These are phyloP conservation scores for Strigamia transsilvanica DNA, from an alignment of 2,888 invertebrate species.

Conservation along the genomic window DNA sequence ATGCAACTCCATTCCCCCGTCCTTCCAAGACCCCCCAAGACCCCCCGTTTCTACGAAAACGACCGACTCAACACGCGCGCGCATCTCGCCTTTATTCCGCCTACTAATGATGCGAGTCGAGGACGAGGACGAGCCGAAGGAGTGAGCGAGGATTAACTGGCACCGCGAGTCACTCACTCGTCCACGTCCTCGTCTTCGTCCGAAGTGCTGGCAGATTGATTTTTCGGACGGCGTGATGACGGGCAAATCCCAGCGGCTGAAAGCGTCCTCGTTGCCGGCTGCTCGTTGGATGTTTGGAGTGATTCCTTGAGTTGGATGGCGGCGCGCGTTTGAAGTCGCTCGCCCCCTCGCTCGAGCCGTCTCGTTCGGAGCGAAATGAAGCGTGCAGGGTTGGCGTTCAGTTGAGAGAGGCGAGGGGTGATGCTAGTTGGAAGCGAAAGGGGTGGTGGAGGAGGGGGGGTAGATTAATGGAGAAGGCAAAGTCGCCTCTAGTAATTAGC, in stretches of 20 bases:
- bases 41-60: not conserved
- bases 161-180: no score
- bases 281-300: conserved; percentile 36
- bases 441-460: not conserved
- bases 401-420: not conserved
- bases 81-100: not conserved
- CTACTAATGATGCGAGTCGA: conserved; percentile 13
- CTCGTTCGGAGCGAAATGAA: conserved; percentile 29
- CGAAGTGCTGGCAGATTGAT: conserved; percentile 17
- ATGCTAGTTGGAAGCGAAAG: not conserved
- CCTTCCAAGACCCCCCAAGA: not conserved
- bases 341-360: not conserved
- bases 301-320: conserved; percentile 13
- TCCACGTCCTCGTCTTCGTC: not conserved
- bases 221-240: conserved; percentile 48
- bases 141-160: not conserved
- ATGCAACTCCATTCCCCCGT: not conserved
- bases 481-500: conserved; percentile 49
- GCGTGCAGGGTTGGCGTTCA: conserved; percentile 29
- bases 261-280: not conserved
- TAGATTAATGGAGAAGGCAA: conserved; percentile 46
- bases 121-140: not conserved
- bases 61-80: not conserved
- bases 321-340: conserved; percentile 1
- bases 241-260: conserved; percentile 43